Conservation (phyloP, 2,888 invertebrate species). For the Nomada flava region DNA sequence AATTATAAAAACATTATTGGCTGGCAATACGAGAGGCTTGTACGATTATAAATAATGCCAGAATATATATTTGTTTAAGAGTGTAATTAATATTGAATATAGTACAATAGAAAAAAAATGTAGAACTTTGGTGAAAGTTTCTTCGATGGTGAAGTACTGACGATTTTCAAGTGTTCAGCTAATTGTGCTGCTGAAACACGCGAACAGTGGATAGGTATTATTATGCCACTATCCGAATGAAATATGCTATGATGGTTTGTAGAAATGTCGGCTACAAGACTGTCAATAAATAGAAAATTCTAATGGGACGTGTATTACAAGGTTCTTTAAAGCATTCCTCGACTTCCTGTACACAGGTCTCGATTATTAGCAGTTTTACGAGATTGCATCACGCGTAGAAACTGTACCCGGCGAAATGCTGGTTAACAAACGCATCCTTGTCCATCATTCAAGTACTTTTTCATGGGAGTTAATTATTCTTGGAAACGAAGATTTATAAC, state of each 20-base stretch:
- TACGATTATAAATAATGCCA: too few relatives aligned
- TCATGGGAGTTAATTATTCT: neutral
- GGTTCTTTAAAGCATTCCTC: conserved; percentile 17
- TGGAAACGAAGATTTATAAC: neutral
- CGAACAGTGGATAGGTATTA: neutral
- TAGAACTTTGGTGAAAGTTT: neutral
- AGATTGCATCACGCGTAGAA: conserved; percentile 22
- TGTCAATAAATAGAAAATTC: conserved; percentile 17
- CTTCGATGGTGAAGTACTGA: neutral
- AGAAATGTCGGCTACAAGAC: neutral
- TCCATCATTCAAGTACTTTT: neutral
- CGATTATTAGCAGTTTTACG: conserved; percentile 30
- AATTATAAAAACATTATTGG: too few relatives aligned
- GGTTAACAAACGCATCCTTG: conserved; percentile 6
- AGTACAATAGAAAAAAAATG: neutral
- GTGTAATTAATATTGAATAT: too few relatives aligned
- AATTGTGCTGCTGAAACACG: too few relatives aligned
- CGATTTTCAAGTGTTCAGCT: neutral
- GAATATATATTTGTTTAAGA: too few relatives aligned
- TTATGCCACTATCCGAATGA: neutral
- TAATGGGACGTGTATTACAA: conserved; percentile 18
- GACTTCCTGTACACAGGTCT: conserved; percentile 18
- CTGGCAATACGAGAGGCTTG: too few relatives aligned
- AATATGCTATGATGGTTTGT: neutral
- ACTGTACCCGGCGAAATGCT: conserved; percentile 14